Evolutionary conservation across 1,140 invertebrate genomes (phyloP).

Genomic region (Stegodyphus dumicola): DNA sequence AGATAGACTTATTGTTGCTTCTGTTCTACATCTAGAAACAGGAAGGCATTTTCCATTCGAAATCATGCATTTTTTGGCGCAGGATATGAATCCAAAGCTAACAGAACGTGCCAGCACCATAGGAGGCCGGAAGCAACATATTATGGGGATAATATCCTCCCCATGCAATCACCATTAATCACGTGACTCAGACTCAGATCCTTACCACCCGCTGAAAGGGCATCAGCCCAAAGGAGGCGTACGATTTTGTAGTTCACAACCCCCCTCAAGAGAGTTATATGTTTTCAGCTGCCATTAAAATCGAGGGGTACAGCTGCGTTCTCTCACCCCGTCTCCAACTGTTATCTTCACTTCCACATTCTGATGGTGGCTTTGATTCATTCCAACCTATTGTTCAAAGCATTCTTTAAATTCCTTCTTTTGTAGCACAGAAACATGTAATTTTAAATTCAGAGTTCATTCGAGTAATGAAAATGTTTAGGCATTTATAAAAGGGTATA

Average conservation of each 20-base stretch:
- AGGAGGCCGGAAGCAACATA: slow-evolving; percentile 20
- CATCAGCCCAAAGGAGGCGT: slow-evolving; percentile 1
- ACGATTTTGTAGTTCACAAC: slow-evolving; percentile 7
- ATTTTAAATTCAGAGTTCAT: too few relatives aligned
- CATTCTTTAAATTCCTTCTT: too few relatives aligned
- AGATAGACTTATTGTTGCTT: too few relatives aligned
- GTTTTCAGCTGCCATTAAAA: background rate
- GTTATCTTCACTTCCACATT: background rate
- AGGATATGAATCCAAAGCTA: too few relatives aligned
- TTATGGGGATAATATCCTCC: slow-evolving; percentile 21
- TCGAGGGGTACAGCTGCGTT: background rate
- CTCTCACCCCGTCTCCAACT: background rate
- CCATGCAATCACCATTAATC: slow-evolving; percentile 36
- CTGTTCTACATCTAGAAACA: too few relatives aligned
- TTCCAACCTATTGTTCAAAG: background rate
- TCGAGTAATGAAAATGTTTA: too few relatives aligned
- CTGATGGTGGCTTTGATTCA: background rate
- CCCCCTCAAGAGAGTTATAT: background rate
- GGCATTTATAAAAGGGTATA: too few relatives aligned
- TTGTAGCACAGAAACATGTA: too few relatives aligned
- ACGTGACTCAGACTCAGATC: slow-evolving; percentile 18
- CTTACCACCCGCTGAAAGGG: background rate
- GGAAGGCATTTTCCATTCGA: too few relatives aligned
- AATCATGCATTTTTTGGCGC: too few relatives aligned
- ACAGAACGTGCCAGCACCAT: too few relatives aligned